Conservation (phyloP, 2,113 vertebrate species). For the Perca fluviatilis region DNA sequence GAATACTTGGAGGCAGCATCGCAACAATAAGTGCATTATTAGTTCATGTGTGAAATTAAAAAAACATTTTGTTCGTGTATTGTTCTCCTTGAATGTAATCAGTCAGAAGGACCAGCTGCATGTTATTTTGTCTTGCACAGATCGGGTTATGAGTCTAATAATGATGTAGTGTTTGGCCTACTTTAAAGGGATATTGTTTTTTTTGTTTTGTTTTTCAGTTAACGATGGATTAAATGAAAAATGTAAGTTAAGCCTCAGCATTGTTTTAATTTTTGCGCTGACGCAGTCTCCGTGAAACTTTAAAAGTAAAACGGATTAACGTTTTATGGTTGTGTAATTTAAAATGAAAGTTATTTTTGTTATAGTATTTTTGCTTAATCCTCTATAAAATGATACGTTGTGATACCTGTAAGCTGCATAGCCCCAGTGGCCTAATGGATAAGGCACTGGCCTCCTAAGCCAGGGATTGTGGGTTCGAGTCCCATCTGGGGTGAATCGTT, state of each 20-base stretch:
- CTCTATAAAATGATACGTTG: too few relatives aligned
- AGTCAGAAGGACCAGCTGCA: background rate
- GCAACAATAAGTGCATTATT: background rate
- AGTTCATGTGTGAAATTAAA: background rate
- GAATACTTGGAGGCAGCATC: slow-evolving; percentile 18
- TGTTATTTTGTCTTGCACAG: background rate
- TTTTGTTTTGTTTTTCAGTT: too few relatives aligned
- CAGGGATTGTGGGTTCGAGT: slow-evolving; percentile 79
- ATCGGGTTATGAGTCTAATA: too few relatives aligned
- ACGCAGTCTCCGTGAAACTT: too few relatives aligned
- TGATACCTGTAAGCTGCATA: accelerated
- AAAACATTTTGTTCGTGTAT: background rate
- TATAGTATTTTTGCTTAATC: too few relatives aligned
- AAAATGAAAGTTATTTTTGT: too few relatives aligned
- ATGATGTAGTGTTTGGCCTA: background rate
- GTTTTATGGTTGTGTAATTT: too few relatives aligned
- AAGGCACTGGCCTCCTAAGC: slow-evolving; percentile 82
- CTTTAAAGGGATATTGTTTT: background rate
- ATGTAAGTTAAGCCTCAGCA: too few relatives aligned
- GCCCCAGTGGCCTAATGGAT: slow-evolving; percentile 84
- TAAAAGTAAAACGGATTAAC: too few relatives aligned
- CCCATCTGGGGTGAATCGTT: slow-evolving; percentile 67
- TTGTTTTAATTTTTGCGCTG: too few relatives aligned
- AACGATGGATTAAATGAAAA: too few relatives aligned
- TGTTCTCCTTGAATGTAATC: slow-evolving; percentile 7